Evolutionary conservation across 2,888 invertebrate species (phyloP).

Genomic region (Isotomurus palustris): DNA sequence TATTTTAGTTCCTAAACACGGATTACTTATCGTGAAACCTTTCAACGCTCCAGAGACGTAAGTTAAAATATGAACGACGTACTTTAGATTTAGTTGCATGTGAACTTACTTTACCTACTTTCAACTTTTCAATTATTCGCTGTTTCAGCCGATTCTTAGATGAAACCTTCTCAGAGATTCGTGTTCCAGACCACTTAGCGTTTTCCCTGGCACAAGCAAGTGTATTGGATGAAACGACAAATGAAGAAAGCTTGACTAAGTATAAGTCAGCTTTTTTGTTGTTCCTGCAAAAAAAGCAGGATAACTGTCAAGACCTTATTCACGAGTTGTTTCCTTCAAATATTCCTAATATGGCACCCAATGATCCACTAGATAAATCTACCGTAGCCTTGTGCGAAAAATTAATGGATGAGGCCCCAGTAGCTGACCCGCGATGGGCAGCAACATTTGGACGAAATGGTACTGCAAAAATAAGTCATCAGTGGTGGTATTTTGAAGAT

Average conservation of each 20-base stretch:
- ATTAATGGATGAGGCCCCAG: constrained; percentile 67
- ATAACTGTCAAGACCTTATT: constrained; percentile 29
- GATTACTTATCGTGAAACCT: constrained; percentile 26
- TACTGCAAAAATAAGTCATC: neutral
- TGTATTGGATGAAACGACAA: constrained; percentile 21
- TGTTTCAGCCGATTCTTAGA: constrained; percentile 21
- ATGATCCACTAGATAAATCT: constrained; percentile 39
- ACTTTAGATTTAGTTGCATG: neutral
- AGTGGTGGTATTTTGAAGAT: neutral
- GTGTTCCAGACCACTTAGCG: constrained; percentile 43
- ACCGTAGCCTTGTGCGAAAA: constrained; percentile 49
- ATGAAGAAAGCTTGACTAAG: constrained; percentile 40
- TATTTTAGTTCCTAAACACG: constrained; percentile 30
- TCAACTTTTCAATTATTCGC: neutral
- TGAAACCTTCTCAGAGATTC: constrained; percentile 26
- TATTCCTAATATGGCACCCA: constrained; percentile 31
- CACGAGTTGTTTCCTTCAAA: constrained; percentile 31
- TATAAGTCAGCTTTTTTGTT: constrained; percentile 42
- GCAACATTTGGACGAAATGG: constrained; percentile 28
- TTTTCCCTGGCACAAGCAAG: constrained; percentile 37
- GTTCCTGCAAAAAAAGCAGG: constrained; percentile 34
- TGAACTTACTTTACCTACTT: neutral
- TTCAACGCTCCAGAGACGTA: constrained; percentile 13
- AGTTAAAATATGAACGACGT: neutral
- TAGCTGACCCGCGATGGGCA: constrained; percentile 76